Evolutionary conservation across 92 coral and sea anemone species (phyloP).

Genomic region (Epizoanthus fatuus): DNA sequence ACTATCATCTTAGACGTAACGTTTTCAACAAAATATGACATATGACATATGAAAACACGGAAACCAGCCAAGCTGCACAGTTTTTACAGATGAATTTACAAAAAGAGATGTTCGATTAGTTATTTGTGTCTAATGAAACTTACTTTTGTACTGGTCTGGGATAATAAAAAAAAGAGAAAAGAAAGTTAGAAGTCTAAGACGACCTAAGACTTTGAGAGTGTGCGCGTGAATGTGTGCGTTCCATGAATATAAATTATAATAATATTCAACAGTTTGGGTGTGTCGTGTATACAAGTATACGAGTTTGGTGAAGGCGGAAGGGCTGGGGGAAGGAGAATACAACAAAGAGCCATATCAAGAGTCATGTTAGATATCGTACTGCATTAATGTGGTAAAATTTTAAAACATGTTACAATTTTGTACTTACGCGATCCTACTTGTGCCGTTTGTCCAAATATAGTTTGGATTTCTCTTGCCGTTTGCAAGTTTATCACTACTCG

Average conservation of each 20-base stretch:
- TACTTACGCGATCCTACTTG: slow-evolving; percentile 15
- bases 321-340: too few relatives aligned
- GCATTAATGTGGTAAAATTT: too few relatives aligned
- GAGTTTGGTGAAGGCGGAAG: too few relatives aligned
- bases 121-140: neutral
- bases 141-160: slow-evolving; percentile 3
- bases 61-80: neutral
- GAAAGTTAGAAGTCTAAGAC: neutral
- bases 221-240: slow-evolving; percentile 5
- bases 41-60: too few relatives aligned
- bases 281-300: too few relatives aligned
- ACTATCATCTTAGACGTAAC: too few relatives aligned
- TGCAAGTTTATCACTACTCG: slow-evolving; percentile 16
- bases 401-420: neutral
- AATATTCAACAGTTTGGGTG: neutral
- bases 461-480: neutral
- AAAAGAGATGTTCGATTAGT: neutral
- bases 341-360: too few relatives aligned
- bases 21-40: too few relatives aligned
- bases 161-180: neutral
- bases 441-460: slow-evolving; percentile 10
- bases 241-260: neutral
- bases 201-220: neutral
- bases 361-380: too few relatives aligned
- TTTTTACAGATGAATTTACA: neutral